Base-by-base conservation (phyloP, 2,113 vertebrate species). In the Malurus melanocephalus region DNA sequence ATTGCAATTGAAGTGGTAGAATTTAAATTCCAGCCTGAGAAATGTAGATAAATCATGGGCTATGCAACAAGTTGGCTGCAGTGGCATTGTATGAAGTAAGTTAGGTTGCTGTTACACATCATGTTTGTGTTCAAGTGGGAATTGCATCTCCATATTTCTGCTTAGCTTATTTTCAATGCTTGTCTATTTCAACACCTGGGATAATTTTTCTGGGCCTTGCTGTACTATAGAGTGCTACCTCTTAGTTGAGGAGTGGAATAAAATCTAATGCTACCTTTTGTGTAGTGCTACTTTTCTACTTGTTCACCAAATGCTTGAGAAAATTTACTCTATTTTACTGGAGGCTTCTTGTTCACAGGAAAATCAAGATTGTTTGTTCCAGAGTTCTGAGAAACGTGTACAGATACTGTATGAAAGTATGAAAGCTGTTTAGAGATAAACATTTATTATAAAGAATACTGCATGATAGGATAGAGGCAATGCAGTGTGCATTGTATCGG, bases 341-440 rank as follows among this genome's bases (percentile, higher is more conserved):
- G 69, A 89, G 84, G 53, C 53, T 81, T 95, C 77, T 85, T 91
- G 81, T 80, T 95, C 52, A 73, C 38, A 86, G 84, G 80, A 81
- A 88, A 91, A 88, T 89, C 87, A 73, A 68, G 45, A 52, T 74
- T 75, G 4, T 49, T 95, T 73, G 15, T 56, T 85, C 15, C 6
- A 17, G 28, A 67, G 16, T 38, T 80, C 23, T 80, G 65, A 80
- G 55, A 92, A 69, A 61, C 40, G 6, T 48, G 7, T 80, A 59
- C 17, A 53, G 43, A 33, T 85, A 52, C 4, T 79, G 13, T 55
- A 62, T 75, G 45, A 79, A 60, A 76, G 13, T 55, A 62, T 75
- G 45, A 79, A 60, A 76, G 19, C 20, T 91, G 7, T 69, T 89
- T 80, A 52, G 46, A 80, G 26, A 85, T 24, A 73, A 94, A 51